Base-by-base conservation (phyloP, 2,113 vertebrate species). In the Psilopsiagon aymara region DNA sequence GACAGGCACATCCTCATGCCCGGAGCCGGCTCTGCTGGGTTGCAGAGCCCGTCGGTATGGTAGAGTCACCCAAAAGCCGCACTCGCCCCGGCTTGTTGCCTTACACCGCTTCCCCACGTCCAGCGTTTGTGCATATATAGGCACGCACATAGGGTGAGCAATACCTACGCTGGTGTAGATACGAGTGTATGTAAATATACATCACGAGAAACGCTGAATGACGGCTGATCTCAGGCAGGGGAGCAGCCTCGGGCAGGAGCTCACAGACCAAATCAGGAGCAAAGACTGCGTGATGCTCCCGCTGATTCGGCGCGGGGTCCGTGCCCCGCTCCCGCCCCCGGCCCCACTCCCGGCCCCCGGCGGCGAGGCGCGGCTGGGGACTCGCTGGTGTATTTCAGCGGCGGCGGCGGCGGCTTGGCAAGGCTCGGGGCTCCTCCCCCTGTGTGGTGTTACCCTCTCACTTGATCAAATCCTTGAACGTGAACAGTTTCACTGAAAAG, bases 401-500 rank as follows among this genome's bases (percentile, higher is more conserved):
- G 93, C 95, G 75, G 94, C 94, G 91, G 92, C 94, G 91, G 92
- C 87, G 81, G 77, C 97, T 97, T 98, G 98, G 98, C 98, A 94
- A 81, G 95, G 97, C 97, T 92, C 81, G 84, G 97, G 98, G 98
- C 98, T 99, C 98, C 98, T 98, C 99, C 98, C 98, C 96, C 98
- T 97, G 97, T 97, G 98, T 97, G 98, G 98, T 98, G 98, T 97
- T 93, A 83, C 91, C 98, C 93, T 87, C 96, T 97, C 97, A 96
- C 97, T 98, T 97, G 97, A 98, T 98, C 98, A 98, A 98, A 98
- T 98, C 98, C 98, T 98, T 91, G 98, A 98, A 99, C 98, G 98
- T 99, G 98, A 98, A 98, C 98, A 98, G 98, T 99, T 98, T 99
- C 96, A 97, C 98, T 98, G 98, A 98, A 97, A 98, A 99, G 97